These are phyloP conservation scores for Stramonita haemastoma DNA, from an alignment of 2,888 invertebrate genomes.

Conservation along the genomic window DNA sequence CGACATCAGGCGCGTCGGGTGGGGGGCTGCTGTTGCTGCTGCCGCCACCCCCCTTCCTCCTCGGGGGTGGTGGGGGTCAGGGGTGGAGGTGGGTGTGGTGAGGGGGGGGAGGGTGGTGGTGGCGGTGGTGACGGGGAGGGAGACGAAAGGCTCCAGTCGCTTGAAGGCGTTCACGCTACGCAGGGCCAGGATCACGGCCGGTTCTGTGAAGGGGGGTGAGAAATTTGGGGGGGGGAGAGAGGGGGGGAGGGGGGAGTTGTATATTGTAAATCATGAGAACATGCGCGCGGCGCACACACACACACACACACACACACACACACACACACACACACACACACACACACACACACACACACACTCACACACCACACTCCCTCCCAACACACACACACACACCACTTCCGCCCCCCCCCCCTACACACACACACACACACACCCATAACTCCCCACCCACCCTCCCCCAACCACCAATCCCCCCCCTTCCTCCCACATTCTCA, in stretches of 20 bases:
- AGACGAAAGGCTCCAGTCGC: constrained; percentile 58
- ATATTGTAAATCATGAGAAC: too few relatives aligned
- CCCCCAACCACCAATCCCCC: neutral
- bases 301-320: too few relatives aligned
- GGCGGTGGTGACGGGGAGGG: constrained; percentile 43
- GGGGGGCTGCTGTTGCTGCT: neutral
- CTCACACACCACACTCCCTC: neutral
- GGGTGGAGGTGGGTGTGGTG: constrained; percentile 7
- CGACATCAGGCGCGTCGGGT: constrained; percentile 68
- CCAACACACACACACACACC: neutral
- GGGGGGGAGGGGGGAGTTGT: too few relatives aligned
- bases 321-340: neutral
- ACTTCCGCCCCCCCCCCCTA: neutral
- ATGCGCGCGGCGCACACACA: too few relatives aligned
- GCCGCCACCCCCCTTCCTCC: too few relatives aligned
- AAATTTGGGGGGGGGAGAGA: too few relatives aligned
- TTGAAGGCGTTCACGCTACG: constrained; percentile 70
- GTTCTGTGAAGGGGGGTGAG: constrained; percentile 61
- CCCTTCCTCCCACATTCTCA: too few relatives aligned
- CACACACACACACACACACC: neutral
- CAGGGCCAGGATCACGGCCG: constrained; percentile 69
- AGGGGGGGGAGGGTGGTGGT: neutral
- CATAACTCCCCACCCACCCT: neutral
- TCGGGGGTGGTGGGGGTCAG: neutral
- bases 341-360: neutral